Base-by-base conservation (phyloP, 2,888 invertebrate genomes). In the Drosophila dives region DNA sequence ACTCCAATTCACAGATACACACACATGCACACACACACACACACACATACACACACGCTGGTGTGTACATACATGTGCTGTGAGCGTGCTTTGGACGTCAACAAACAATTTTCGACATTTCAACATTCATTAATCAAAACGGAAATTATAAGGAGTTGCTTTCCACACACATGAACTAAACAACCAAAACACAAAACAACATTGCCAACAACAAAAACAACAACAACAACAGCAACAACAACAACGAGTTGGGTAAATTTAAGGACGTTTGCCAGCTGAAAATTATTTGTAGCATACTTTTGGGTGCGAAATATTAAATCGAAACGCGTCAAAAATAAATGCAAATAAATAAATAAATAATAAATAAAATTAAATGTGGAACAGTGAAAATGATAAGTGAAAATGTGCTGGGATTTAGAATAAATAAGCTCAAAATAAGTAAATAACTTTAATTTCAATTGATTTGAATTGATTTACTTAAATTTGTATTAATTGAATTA, bases 121-220 rank as follows among this genome's bases (percentile, higher is more conserved):
- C 83, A 86, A 85, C 80, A 83, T 89, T 90, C 91, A 90, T 90
- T 90, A 90, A 83, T 90, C 88, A 91, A 88, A 88, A 77, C 81
- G 81, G 83, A 90, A 86, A 88, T 90, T 90, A 86, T 86, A 77
- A 75, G 74, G 80, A 78, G 79, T 69, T 67, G 60, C 66, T 58
- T 56, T 45, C 59, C 61, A 64, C 72, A 72, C 64, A 72, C 51
- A 60, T 71, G 72, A 53, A 59, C 60, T 63, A 61, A 67, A 56
- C 55, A 78, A 66, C 45, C 63, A 55, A 59, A 56, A 58, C 60
- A 66, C 72, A 72, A 60, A 62, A 70, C 59, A 73, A 58, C 49
- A 63, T 20, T 38, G 34, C 51, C 51, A 59, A 58, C 38, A 74
- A 53, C 51, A 59, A 58, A 33, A 74, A 53, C 56, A 53, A 40